A percentile compares a stretch with the other conserved stretches of the same genome.
Evolutionary conservation across 2,888 invertebrate species (phyloP).

Genomic region (Maniola hyperantus): DNA sequence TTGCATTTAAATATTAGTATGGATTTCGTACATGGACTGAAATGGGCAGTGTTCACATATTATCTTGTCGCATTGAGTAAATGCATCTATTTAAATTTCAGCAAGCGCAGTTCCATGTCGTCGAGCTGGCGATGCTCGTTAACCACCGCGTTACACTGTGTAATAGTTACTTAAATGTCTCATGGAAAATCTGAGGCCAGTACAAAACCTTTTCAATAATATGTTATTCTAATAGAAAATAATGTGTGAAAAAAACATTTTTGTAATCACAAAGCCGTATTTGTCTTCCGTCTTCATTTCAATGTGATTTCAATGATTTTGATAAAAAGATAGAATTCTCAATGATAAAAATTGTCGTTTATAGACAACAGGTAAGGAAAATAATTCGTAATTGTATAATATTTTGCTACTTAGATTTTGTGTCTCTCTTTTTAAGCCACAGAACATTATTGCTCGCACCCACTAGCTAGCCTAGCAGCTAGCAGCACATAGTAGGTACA

Average conservation of each 20-base stretch:
- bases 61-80: conserved; percentile 6
- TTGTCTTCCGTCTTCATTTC: conserved; percentile 24
- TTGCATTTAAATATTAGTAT: too few relatives aligned
- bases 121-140: conserved; percentile 22
- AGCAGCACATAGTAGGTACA: neutral
- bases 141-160: conserved; percentile 15
- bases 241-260: conserved; percentile 22
- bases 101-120: conserved; percentile 19
- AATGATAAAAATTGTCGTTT: conserved; percentile 15
- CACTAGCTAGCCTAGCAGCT: too few relatives aligned
- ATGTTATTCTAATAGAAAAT: conserved; percentile 17
- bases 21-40: neutral
- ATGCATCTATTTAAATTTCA: conserved; percentile 16
- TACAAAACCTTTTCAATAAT: conserved; percentile 24
- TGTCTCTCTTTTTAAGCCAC: too few relatives aligned
- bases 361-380: conserved; percentile 17
- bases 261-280: conserved; percentile 20
- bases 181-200: conserved; percentile 20
- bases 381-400: neutral
- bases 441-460: too few relatives aligned
- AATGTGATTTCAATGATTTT: conserved; percentile 23
- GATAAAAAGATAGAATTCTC: conserved; percentile 14
- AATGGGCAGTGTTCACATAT: neutral
- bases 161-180: conserved; percentile 20
- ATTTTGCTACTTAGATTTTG: neutral